These are phyloP conservation scores for Corydoras maculifer DNA, from an alignment of 2,113 vertebrate genomes.

Conservation along the genomic window DNA sequence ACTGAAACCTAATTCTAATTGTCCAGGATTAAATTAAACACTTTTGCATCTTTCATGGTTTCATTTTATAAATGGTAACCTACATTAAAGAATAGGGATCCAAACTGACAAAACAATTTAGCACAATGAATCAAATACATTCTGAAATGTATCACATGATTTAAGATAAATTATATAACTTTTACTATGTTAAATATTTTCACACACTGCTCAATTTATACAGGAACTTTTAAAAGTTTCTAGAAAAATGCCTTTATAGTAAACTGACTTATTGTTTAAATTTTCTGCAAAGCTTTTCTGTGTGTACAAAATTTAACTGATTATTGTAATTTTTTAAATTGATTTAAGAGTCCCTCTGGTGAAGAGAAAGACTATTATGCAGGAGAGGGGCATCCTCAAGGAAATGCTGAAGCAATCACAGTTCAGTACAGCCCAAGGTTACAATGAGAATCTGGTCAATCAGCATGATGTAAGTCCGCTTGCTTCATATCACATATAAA, in stretches of 20 bases:
- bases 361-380: background rate
- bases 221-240: background rate
- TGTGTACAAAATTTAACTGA: background rate
- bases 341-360: background rate
- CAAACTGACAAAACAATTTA: no score
- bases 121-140: no score
- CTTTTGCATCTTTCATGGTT: no score
- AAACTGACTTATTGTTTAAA: no score
- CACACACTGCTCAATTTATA: background rate
- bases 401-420: conserved; percentile 6
- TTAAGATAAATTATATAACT: no score
- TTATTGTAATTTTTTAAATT: background rate
- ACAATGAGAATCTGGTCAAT: conserved; percentile 22
- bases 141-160: no score
- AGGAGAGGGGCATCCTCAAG: background rate
- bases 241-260: no score
- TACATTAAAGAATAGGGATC: no score
- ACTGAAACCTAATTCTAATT: background rate
- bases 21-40: background rate
- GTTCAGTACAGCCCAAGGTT: conserved; percentile 20
- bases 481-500: background rate
- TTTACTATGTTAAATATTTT: no score
- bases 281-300: no score
- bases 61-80: no score
- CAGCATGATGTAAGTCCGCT: conserved; percentile 20